phyloP scores from a whole-genome alignment of 1,140 invertebrate genomes.

The Achatina immaculata region DNA sequence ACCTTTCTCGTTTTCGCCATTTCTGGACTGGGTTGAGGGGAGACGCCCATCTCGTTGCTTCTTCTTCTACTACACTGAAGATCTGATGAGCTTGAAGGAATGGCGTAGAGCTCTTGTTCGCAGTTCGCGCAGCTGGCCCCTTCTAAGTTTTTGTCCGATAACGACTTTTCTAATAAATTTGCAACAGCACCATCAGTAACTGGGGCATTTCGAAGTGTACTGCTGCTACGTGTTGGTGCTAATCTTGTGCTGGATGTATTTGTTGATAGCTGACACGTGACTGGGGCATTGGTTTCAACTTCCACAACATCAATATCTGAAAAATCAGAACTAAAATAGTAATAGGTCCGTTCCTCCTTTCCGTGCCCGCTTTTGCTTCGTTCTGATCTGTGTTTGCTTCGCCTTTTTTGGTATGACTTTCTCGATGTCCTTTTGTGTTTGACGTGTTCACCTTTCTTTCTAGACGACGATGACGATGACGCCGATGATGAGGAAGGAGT shows the following conservation, averaged over 20 bases:
- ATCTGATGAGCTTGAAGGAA: constrained; percentile 17
- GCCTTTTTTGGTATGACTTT: constrained; percentile 19
- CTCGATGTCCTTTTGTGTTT: constrained; percentile 5
- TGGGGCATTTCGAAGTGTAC: too few relatives aligned
- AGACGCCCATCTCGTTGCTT: neutral
- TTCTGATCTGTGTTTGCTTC: constrained; percentile 24
- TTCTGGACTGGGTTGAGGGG: constrained; percentile 3
- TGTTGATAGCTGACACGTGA: neutral
- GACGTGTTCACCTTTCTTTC: neutral
- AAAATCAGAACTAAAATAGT: constrained; percentile 36
- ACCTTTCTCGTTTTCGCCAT: neutral
- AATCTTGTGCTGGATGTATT: neutral
- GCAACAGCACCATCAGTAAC: too few relatives aligned
- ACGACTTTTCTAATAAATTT: too few relatives aligned
- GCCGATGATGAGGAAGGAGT: constrained; percentile 9
- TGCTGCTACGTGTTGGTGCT: neutral
- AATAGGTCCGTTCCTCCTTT: constrained; percentile 27
- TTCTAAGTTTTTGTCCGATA: neutral
- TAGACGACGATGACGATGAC: constrained; percentile 23
- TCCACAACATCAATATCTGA: constrained; percentile 38
- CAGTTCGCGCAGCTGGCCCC: neutral
- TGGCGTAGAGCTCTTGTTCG: constrained; percentile 24
- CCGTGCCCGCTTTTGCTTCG: neutral
- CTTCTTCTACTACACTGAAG: neutral
- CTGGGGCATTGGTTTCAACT: constrained; percentile 21